Evolutionary conservation across 2,797 vertebrate genomes (phyloP).

Genomic region (Tokudaia tokunoshimensis): DNA sequence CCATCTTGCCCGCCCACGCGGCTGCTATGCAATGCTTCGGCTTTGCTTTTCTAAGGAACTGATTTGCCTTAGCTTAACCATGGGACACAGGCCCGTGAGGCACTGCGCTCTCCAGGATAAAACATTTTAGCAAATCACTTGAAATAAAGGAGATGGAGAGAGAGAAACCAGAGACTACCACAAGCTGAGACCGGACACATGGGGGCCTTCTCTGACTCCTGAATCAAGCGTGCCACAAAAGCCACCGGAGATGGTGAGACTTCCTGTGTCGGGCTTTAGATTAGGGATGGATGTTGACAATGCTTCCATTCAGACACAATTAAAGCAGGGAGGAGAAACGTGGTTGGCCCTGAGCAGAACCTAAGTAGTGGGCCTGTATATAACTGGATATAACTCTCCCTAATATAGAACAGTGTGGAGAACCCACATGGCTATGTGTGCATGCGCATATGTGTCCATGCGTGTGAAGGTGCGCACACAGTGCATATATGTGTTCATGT

Average conservation of each 20-base stretch:
- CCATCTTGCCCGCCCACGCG: fast-evolving
- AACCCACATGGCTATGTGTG: not conserved
- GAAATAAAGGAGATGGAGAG: not conserved
- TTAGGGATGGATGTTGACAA: not conserved
- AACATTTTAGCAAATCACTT: not conserved
- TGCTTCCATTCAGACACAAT: not conserved
- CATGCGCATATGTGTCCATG: not conserved
- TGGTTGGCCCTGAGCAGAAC: not conserved
- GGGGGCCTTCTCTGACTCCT: no score
- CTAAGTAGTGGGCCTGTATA: fast-evolving
- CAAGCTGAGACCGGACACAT: fast-evolving
- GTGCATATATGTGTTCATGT: not conserved
- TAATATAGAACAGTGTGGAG: fast-evolving
- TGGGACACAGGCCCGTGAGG: not conserved
- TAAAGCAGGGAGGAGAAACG: not conserved
- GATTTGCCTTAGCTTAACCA: not conserved
- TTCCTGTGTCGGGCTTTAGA: not conserved
- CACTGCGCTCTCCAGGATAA: not conserved
- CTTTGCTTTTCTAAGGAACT: not conserved
- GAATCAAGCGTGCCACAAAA: not conserved
- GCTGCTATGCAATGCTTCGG: not conserved
- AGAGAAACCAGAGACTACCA: not conserved
- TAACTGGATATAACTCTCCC: not conserved
- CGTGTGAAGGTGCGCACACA: not conserved
- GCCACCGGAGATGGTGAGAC: not conserved